Evolutionary conservation across 1,140 invertebrate species (phyloP).

Genomic region (Melipona quadrifasciata): DNA sequence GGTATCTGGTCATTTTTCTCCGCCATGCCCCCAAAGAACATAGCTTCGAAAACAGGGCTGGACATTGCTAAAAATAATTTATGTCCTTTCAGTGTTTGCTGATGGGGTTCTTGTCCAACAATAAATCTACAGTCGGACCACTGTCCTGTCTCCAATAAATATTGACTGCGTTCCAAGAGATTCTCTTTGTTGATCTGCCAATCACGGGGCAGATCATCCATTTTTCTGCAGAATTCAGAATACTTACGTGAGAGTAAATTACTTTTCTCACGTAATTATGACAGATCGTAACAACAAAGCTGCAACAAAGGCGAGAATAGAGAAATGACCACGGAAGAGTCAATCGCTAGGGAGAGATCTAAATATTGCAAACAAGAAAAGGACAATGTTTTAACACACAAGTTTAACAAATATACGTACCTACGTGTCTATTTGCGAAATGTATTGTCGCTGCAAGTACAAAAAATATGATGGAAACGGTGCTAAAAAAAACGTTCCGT

Average conservation of each 20-base stretch:
- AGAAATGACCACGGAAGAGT: not conserved
- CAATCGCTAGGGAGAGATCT: not conserved
- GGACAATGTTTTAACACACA: not conserved
- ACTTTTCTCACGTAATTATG: not conserved
- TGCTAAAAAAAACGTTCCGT: constrained; percentile 21
- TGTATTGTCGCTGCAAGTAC: constrained; percentile 58
- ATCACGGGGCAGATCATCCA: constrained; percentile 81
- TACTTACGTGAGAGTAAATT: not conserved
- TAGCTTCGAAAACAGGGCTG: constrained; percentile 91
- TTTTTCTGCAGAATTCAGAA: constrained; percentile 56
- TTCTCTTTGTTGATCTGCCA: constrained; percentile 89
- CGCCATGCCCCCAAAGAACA: constrained; percentile 89
- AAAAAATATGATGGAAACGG: constrained; percentile 22
- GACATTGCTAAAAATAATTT: constrained; percentile 92
- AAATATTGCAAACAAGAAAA: not conserved
- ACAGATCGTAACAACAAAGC: not conserved
- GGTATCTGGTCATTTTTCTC: constrained; percentile 88
- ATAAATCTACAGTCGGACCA: constrained; percentile 92
- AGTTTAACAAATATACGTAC: constrained; percentile 37
- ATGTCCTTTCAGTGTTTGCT: constrained; percentile 88
- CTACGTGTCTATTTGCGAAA: constrained; percentile 40
- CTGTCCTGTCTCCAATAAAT: constrained; percentile 88
- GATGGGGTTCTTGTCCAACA: constrained; percentile 90
- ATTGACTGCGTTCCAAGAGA: constrained; percentile 86
- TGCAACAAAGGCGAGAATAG: not conserved